These are phyloP conservation scores for Drosophila trichaetosa DNA, from an alignment of 2,888 invertebrate species.

Conservation along the genomic window DNA sequence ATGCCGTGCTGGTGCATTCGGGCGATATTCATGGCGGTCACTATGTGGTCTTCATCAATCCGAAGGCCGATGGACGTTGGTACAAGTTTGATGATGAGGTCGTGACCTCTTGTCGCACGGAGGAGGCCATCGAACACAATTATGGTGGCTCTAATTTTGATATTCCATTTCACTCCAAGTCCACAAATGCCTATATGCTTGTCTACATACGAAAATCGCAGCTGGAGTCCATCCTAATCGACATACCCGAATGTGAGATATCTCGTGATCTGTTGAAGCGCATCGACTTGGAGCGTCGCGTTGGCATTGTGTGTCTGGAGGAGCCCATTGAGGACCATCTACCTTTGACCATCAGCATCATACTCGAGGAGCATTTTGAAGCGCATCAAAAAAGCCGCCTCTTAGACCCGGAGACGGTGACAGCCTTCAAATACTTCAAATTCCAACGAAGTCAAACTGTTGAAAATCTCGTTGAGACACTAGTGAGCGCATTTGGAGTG, in stretches of 20 bases:
- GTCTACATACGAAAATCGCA: constrained; percentile 98
- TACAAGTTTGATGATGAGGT: constrained; percentile 99
- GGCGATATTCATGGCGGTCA: constrained; percentile 99
- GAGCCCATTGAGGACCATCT: constrained; percentile 98
- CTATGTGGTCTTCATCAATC: constrained; percentile 99
- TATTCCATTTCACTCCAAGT: constrained; percentile 95
- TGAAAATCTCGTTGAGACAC: constrained; percentile 92
- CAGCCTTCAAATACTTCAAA: constrained; percentile 89
- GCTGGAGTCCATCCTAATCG: constrained; percentile 93
- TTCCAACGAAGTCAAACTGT: constrained; percentile 95
- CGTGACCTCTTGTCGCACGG: constrained; percentile 97
- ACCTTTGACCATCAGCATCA: constrained; percentile 89
- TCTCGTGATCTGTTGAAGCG: constrained; percentile 95
- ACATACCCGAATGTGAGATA: constrained; percentile 96
- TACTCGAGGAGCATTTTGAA: constrained; percentile 95
- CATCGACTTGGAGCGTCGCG: constrained; percentile 95
- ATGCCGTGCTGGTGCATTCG: constrained; percentile 99
- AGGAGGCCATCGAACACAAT: constrained; percentile 98
- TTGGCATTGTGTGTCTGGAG: constrained; percentile 95
- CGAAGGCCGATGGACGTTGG: constrained; percentile 96
- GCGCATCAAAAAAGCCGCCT: constrained; percentile 98
- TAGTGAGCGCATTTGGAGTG: constrained; percentile 95
- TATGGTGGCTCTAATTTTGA: constrained; percentile 98
- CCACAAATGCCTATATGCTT: constrained; percentile 99
- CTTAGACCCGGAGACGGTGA: constrained; percentile 95